Evolutionary conservation across 2,113 vertebrate species (phyloP).

Genomic region (Charina bottae): DNA sequence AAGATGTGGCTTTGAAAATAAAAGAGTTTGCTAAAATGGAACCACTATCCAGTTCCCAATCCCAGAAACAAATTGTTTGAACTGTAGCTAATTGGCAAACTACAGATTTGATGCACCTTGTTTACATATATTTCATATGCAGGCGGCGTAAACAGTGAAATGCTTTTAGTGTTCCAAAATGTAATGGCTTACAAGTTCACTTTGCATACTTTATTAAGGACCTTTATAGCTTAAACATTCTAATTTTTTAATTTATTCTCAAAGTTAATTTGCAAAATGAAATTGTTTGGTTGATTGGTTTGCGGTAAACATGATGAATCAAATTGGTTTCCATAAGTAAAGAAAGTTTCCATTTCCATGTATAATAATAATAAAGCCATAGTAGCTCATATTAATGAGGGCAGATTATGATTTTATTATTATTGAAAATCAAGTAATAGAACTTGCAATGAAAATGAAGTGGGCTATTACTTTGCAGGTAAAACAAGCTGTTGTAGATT

Average conservation of each 20-base stretch:
- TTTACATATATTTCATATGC: conserved; percentile 28
- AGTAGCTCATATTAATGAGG: conserved; percentile 55
- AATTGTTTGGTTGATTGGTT: conserved; percentile 63
- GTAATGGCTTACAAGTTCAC: conserved; percentile 43
- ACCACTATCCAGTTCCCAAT: neutral
- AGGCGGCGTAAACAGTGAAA: conserved; percentile 30
- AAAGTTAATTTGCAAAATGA: conserved; percentile 61
- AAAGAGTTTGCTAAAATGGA: neutral
- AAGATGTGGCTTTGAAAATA: neutral
- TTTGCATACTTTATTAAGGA: conserved; percentile 54
- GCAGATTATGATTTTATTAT: conserved; percentile 35
- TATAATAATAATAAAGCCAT: conserved; percentile 58
- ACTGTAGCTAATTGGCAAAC: conserved; percentile 18
- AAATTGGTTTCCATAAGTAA: conserved; percentile 71
- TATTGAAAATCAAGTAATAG: conserved; percentile 46
- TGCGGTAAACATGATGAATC: conserved; percentile 65
- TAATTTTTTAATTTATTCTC: conserved; percentile 65
- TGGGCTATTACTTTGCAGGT: neutral
- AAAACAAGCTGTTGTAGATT: neutral
- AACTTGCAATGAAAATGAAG: conserved; percentile 38
- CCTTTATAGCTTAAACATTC: conserved; percentile 49
- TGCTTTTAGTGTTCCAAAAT: conserved; percentile 32
- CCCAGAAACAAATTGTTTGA: neutral
- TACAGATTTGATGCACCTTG: conserved; percentile 13
- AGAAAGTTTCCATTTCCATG: conserved; percentile 54